Conservation (phyloP, 1,140 invertebrate genomes). For the Cotesia vestalis region DNA sequence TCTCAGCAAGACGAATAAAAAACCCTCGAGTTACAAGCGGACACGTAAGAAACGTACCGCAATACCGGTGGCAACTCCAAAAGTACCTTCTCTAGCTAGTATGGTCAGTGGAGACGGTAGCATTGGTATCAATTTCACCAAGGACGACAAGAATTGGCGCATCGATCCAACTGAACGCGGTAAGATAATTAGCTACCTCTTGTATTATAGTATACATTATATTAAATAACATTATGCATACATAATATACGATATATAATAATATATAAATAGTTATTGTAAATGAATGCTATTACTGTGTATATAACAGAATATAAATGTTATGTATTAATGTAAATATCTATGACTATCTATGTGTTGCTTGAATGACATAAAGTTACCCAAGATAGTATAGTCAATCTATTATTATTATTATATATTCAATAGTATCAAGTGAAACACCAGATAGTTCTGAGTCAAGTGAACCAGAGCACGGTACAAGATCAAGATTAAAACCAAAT, state of each 20-base stretch:
- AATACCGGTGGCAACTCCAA: slow-evolving; percentile 85
- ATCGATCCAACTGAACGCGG: slow-evolving; percentile 58
- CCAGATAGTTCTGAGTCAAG: slow-evolving; percentile 62
- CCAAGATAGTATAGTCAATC: slow-evolving; percentile 30
- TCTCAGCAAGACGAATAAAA: slow-evolving; percentile 74
- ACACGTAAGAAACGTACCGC: slow-evolving; percentile 79
- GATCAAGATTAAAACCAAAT: slow-evolving; percentile 56
- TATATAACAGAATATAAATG: too few species aligned
- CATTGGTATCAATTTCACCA: slow-evolving; percentile 58
- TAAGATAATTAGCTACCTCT: slow-evolving; percentile 36
- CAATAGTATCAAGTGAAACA: slow-evolving; percentile 62
- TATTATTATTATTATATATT: slow-evolving; percentile 18
- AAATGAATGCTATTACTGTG: too few species aligned
- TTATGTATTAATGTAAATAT: too few species aligned
- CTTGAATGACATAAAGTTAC: slow-evolving; percentile 28
- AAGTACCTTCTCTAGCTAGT: slow-evolving; percentile 72
- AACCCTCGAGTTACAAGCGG: slow-evolving; percentile 80
- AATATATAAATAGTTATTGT: too few species aligned
- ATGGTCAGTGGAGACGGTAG: slow-evolving; percentile 59
- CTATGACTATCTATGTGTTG: slow-evolving; percentile 22
- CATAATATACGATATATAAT: slow-evolving; percentile 9
- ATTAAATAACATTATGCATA: too few species aligned
- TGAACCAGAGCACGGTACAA: slow-evolving; percentile 57
- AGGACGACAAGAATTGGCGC: slow-evolving; percentile 63
- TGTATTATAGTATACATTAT: too few species aligned